These are phyloP conservation scores for Ophiodon elongatus DNA, from an alignment of 2,113 vertebrate species.

Conservation along the genomic window DNA sequence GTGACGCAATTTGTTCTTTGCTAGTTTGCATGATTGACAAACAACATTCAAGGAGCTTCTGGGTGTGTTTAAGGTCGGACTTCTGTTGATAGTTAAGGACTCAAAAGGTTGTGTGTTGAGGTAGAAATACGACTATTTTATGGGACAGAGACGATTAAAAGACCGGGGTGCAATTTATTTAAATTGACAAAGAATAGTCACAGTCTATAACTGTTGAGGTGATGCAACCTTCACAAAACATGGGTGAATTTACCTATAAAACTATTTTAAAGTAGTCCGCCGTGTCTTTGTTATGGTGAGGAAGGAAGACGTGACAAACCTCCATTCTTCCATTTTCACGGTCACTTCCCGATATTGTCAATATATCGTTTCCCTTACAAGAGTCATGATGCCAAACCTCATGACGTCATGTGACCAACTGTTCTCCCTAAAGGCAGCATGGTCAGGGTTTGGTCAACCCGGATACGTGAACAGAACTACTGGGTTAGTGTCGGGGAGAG, in stretches of 20 bases:
- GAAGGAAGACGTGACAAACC: not conserved
- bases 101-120: not conserved
- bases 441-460: not conserved
- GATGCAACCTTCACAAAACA: not conserved
- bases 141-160: not conserved
- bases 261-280: not conserved
- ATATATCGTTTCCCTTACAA: not conserved
- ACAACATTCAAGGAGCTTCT: not conserved
- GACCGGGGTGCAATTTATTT: not conserved
- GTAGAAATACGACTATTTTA: not conserved
- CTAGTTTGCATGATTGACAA: not conserved
- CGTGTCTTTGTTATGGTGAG: not conserved
- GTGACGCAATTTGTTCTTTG: slow-evolving; percentile 13
- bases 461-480: not conserved
- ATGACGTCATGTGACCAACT: not conserved
- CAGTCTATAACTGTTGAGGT: not conserved
- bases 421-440: not conserved
- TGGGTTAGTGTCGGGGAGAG: not conserved
- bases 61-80: not conserved
- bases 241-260: too few species aligned
- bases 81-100: not conserved
- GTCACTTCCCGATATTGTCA: not conserved
- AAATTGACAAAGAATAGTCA: not conserved
- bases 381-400: not conserved
- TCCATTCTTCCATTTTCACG: not conserved